phyloP scores from a whole-genome alignment of 2,888 invertebrate genomes.

The Sialis lutaria region DNA sequence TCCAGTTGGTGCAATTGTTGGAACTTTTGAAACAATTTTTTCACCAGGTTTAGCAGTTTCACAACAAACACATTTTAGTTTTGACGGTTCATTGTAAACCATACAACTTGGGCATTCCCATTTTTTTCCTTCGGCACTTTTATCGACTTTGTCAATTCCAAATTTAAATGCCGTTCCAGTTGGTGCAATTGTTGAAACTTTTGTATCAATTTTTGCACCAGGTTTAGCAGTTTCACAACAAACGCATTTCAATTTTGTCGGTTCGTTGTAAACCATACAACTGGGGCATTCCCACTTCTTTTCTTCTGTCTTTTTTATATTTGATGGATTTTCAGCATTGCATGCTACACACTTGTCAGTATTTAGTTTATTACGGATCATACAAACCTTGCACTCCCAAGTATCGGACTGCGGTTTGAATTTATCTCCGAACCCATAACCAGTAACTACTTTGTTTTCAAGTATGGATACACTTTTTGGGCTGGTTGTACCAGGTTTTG shows the following conservation, averaged over 20 bases:
- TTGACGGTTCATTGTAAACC: constrained; percentile 28
- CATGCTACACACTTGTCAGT: constrained; percentile 34
- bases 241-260: constrained; percentile 26
- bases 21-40: constrained; percentile 7
- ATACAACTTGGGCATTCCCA: background rate
- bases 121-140: background rate
- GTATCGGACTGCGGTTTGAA: constrained; percentile 10
- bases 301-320: too few species aligned
- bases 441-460: too few species aligned
- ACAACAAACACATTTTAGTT: constrained; percentile 34
- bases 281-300: constrained; percentile 37
- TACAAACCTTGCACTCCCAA: constrained; percentile 38
- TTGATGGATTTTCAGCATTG: constrained; percentile 18
- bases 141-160: constrained; percentile 1
- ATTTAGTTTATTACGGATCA: constrained; percentile 32
- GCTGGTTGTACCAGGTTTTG: constrained; percentile 25
- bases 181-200: background rate
- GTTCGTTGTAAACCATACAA: constrained; percentile 38
- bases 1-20: background rate
- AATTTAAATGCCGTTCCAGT: constrained; percentile 1
- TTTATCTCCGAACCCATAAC: background rate
- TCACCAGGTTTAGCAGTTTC: constrained; percentile 24
- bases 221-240: constrained; percentile 34
- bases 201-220: constrained; percentile 7
- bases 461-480: background rate